Evolutionary conservation across 1,140 invertebrate species (phyloP), one percentile per base, ranked within the genome.

Genomic region (Pristionchus pacificus): DNA sequence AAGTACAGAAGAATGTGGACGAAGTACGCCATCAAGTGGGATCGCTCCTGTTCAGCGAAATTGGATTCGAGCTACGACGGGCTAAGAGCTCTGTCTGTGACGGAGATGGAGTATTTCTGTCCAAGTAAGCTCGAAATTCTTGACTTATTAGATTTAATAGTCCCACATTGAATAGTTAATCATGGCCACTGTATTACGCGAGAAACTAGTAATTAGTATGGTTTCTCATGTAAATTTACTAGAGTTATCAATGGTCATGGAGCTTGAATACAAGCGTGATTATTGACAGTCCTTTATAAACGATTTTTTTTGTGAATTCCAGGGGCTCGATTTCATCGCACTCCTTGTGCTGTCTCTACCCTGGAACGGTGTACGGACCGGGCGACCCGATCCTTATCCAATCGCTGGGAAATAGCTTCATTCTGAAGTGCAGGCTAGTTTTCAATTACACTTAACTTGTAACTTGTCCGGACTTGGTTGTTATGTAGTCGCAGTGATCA

Each of bases 311-410:
- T n/a, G n/a, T n/a, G n/a, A n/a, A n/a, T 49, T 49, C 38, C 38
- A 49, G 38, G 31, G 62, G 62, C n/a, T 28, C 14, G 6, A 64
- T 64, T 29, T 13, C 19, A 32, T 13, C 25, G 28, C 19, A 13
- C 25, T 10, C 2, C 2, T 15, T 64, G 2, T 15, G 10, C 2
- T 66, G 31, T 3, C 13, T 66, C 65, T 55, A 57, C 13, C 65
- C 33, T 10, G 65, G 31, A 38, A 55, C 65, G 13, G 49, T 66
- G 19, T 55, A 55, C 30, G 30, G 55, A 27, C 62, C 62, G 13
- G 24, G 24, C 2, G 62, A 64, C 24, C 25, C 62, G 2, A 64
- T 64, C 24, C 30, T 64, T 27, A 15, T 64, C 19, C 62, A 64
- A 24, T 64, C 62, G 6, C 25, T 64, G 10, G 62, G 2, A 2